Evolutionary conservation across 64 coral and sea anemone genomes (phyloP).

Genomic region (Stichodactyla mertensii): DNA sequence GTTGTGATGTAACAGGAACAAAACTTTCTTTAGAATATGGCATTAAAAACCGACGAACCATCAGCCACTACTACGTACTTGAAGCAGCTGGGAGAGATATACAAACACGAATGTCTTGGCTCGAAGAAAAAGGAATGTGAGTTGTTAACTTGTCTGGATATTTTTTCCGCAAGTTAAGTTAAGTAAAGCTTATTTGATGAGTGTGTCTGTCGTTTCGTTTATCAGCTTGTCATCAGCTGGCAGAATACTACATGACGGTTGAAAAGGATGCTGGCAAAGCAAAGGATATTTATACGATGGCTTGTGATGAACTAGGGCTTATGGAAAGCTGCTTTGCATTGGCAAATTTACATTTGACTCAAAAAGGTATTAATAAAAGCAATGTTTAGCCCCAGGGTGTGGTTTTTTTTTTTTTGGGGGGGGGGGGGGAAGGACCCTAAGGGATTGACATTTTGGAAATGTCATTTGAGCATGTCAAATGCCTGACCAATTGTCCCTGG

Average conservation of each 20-base stretch:
- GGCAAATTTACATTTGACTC: conserved; percentile 76
- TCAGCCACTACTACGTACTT: conserved; percentile 66
- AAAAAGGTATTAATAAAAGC: conserved; percentile 51
- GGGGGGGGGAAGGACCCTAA: too few relatives aligned
- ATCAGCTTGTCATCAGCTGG: conserved; percentile 87
- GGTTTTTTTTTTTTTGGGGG: too few relatives aligned
- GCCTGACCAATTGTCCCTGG: too few relatives aligned
- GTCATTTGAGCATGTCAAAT: too few relatives aligned
- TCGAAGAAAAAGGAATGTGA: conserved; percentile 88
- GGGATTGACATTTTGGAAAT: too few relatives aligned
- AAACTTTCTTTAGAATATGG: background rate
- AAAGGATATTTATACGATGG: conserved; percentile 68
- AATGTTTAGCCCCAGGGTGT: background rate
- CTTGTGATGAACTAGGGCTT: conserved; percentile 79
- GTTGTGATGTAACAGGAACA: background rate
- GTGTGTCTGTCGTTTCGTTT: background rate
- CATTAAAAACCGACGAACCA: conserved; percentile 3
- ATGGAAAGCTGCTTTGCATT: conserved; percentile 90
- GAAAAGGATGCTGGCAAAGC: conserved; percentile 79
- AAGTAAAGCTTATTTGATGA: background rate
- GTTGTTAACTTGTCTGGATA: background rate
- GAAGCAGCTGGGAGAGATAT: conserved; percentile 72
- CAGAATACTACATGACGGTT: conserved; percentile 86
- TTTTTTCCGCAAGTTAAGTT: background rate
- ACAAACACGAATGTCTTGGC: conserved; percentile 85